These are phyloP conservation scores for Zonotrichia leucophrys DNA, from an alignment of 2,113 vertebrate genomes.

Conservation along the genomic window DNA sequence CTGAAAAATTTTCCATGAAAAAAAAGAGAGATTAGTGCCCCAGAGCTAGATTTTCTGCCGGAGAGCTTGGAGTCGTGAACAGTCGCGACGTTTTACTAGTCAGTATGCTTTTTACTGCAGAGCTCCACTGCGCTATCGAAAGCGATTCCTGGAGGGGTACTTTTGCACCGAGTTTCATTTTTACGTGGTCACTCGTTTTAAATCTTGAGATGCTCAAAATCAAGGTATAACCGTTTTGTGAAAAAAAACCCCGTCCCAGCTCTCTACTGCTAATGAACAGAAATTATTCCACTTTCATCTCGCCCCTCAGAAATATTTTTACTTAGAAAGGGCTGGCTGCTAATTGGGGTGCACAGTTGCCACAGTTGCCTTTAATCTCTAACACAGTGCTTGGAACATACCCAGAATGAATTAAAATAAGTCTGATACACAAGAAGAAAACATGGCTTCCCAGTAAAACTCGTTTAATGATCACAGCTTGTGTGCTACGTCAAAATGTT, in stretches of 20 bases:
- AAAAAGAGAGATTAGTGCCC: background rate
- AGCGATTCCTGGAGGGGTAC: background rate
- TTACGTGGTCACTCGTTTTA: background rate
- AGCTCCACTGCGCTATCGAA: background rate
- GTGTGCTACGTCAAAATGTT: slow-evolving; percentile 69
- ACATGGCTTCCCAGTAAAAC: slow-evolving; percentile 72
- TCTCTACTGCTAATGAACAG: slow-evolving; percentile 69
- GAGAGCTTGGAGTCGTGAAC: background rate
- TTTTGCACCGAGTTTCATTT: slow-evolving; percentile 32
- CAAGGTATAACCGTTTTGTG: background rate
- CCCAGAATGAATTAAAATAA: slow-evolving; percentile 75
- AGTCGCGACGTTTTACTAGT: slow-evolving; percentile 16
- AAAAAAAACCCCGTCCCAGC: background rate
- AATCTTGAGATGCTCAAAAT: background rate
- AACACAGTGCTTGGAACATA: slow-evolving; percentile 70
- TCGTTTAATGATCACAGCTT: slow-evolving; percentile 73
- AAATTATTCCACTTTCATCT: slow-evolving; percentile 78
- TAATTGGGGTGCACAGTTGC: slow-evolving; percentile 74
- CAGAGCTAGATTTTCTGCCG: slow-evolving; percentile 13
- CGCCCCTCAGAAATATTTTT: slow-evolving; percentile 68
- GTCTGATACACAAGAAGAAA: slow-evolving; percentile 75
- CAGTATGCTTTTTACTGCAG: background rate
- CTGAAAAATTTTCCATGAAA: background rate
- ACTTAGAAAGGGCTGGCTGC: slow-evolving; percentile 64
- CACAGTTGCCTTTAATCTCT: slow-evolving; percentile 74